phyloP scores from a whole-genome alignment of 2,113 vertebrate species.

The Dromas ardeola region DNA sequence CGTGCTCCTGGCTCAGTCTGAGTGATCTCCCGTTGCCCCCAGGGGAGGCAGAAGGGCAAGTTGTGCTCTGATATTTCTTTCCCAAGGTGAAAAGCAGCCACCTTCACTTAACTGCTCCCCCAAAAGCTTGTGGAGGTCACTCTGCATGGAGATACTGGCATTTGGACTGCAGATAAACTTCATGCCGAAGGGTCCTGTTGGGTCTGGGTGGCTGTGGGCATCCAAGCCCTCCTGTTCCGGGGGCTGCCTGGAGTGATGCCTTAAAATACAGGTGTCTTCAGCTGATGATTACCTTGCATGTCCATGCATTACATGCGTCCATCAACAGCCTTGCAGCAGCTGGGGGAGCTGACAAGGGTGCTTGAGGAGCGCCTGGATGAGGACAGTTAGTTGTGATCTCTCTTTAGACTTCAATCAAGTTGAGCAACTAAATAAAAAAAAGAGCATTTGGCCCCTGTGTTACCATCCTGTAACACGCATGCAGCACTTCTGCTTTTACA shows the following conservation, averaged over 20 bases:
- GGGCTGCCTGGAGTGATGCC: not conserved
- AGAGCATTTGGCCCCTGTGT: not conserved
- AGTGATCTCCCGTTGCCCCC: rapidly evolving
- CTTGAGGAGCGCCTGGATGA: not conserved
- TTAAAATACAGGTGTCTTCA: not conserved
- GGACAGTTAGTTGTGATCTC: not conserved
- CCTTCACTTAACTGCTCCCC: not conserved
- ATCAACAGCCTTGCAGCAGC: not conserved
- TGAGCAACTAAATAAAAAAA: not conserved
- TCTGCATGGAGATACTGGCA: not conserved
- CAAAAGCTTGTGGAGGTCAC: not conserved
- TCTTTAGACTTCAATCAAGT: not conserved
- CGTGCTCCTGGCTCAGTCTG: rapidly evolving
- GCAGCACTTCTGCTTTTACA: not conserved
- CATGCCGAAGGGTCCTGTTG: rapidly evolving
- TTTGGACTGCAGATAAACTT: not conserved
- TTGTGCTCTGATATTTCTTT: not conserved
- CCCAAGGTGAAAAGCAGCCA: rapidly evolving
- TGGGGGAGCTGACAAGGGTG: not conserved
- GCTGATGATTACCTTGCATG: not conserved
- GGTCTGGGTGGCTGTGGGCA: rapidly evolving
- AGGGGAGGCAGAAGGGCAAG: not conserved
- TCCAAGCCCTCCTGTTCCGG: not conserved
- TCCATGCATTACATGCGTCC: not conserved
- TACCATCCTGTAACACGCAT: not conserved